Conservation (phyloP, 2,113 vertebrate species). For the Mustela nigripes region DNA sequence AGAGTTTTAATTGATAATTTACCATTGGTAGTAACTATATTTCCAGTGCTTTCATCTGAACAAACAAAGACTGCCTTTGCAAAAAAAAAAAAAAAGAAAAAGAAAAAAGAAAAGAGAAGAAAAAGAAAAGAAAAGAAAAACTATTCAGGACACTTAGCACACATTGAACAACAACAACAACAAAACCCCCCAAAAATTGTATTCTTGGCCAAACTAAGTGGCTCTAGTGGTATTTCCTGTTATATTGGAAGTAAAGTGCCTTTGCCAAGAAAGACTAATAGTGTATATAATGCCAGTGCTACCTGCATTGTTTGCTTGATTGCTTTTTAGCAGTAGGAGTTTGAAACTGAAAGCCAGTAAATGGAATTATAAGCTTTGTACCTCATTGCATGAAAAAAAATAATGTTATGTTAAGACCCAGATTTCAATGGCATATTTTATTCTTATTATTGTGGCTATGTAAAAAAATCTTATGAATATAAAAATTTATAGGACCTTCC, state of each 20-base stretch:
- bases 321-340: conserved; percentile 29
- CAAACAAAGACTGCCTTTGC: background rate
- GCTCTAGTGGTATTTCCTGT: background rate
- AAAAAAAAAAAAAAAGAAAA: background rate
- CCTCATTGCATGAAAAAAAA: conserved; percentile 22
- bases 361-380: conserved; percentile 18
- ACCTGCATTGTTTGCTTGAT: background rate
- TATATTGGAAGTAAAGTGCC: background rate
- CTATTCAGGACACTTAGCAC: background rate
- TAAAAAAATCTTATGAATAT: conserved; percentile 27
- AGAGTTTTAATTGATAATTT: background rate
- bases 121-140: too few species aligned
- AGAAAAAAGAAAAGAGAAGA: too few species aligned
- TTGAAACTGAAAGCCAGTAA: conserved; percentile 46
- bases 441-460: conserved; percentile 51
- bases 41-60: conserved; percentile 13
- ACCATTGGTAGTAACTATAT: background rate
- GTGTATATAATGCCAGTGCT: background rate
- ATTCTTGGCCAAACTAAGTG: background rate
- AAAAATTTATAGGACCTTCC: conserved; percentile 11
- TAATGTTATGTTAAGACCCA: conserved; percentile 25
- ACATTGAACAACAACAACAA: too few species aligned
- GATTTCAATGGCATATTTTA: conserved; percentile 54
- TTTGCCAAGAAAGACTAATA: conserved; percentile 59
- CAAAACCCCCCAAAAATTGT: too few species aligned